Conservation (phyloP, 2,113 vertebrate genomes). For the Dipodomys spectabilis region DNA sequence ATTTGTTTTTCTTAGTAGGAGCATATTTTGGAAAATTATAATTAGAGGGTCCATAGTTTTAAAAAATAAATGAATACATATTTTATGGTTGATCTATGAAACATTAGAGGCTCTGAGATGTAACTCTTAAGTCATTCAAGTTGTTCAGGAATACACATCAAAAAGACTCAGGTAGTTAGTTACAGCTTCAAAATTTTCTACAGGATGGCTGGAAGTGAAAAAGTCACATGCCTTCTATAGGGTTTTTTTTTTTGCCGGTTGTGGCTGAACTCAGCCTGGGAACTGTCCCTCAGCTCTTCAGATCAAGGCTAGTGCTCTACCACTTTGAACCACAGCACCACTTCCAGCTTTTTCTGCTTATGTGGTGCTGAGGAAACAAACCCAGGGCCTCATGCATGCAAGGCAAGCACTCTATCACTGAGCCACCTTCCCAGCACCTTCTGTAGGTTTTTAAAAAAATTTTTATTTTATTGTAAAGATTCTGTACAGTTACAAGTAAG, state of each 20-base stretch:
- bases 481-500: too few relatives aligned
- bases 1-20: neutral
- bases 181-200: neutral
- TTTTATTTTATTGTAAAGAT: too few relatives aligned
- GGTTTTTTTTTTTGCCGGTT: neutral
- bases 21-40: conserved; percentile 36
- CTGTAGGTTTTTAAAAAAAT: too few relatives aligned
- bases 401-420: too few relatives aligned
- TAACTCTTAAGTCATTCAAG: neutral
- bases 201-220: neutral
- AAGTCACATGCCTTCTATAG: neutral
- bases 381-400: too few relatives aligned
- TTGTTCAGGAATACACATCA: neutral
- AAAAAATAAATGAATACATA: conserved; percentile 41
- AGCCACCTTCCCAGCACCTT: too few relatives aligned
- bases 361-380: too few relatives aligned
- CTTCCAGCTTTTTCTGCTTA: too few relatives aligned
- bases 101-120: neutral
- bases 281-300: too few relatives aligned
- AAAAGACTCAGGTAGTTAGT: neutral
- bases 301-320: too few relatives aligned
- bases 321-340: too few relatives aligned
- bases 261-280: too few relatives aligned
- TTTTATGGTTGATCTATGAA: neutral
- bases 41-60: neutral